phyloP scores from a whole-genome alignment of 2,113 vertebrate genomes.

The Cyanoderma ruficeps region DNA sequence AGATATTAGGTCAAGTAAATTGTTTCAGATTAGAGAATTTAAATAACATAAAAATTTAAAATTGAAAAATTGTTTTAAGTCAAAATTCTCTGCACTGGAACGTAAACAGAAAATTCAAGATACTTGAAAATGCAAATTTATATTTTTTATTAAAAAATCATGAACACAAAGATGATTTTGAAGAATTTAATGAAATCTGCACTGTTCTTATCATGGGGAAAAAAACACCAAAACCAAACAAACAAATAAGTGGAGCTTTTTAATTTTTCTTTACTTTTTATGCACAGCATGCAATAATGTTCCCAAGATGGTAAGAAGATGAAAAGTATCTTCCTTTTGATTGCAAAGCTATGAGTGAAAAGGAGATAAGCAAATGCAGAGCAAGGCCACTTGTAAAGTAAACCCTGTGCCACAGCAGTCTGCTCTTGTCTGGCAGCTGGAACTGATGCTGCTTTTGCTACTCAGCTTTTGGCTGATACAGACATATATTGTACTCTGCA shows the following conservation, averaged over 20 bases:
- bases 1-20: not conserved
- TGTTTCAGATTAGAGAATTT: not conserved
- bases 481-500: not conserved
- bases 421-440: not conserved
- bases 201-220: not conserved
- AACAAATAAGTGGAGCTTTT: not conserved
- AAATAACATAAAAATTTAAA: not conserved
- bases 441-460: not conserved
- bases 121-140: not conserved
- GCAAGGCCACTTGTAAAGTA: not conserved
- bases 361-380: not conserved
- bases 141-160: not conserved
- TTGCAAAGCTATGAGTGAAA: not conserved
- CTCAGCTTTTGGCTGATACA: not conserved
- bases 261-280: not conserved
- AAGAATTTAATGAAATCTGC: not conserved
- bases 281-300: not conserved
- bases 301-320: not conserved
- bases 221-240: not conserved
- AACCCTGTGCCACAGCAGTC: not conserved
- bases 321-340: not conserved
- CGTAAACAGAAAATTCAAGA: not conserved
- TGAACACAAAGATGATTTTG: not conserved
- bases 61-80: not conserved
- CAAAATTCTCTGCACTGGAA: not conserved